Evolutionary conservation across 2,113 vertebrate species (phyloP).

Genomic region (Egretta garzetta): DNA sequence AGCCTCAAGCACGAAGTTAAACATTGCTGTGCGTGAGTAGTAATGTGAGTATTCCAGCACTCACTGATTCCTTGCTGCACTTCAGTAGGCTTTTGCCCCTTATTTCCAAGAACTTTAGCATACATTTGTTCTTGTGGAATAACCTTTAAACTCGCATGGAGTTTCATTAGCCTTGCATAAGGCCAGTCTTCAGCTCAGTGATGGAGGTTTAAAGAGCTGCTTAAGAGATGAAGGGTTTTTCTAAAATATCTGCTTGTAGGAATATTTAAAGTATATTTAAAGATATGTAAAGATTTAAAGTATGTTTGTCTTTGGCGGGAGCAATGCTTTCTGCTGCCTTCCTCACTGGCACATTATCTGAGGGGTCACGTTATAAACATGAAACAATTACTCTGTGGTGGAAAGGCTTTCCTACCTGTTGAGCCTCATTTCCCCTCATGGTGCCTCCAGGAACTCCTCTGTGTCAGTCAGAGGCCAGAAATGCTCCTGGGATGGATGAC

Average conservation of each 20-base stretch:
- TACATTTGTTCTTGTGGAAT: background rate
- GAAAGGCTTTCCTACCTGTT: background rate
- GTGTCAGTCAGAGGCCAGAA: background rate
- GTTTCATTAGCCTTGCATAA: background rate
- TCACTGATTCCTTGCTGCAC: background rate
- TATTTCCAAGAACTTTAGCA: background rate
- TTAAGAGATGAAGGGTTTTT: background rate
- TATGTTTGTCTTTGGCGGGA: background rate
- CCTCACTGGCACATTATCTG: background rate
- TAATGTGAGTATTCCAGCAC: background rate
- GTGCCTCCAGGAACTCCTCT: background rate
- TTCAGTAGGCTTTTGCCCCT: background rate
- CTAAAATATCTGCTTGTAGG: background rate
- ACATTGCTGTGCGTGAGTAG: background rate
- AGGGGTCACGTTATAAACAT: accelerated
- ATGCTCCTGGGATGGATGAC: background rate
- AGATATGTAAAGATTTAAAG: background rate
- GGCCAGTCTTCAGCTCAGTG: background rate
- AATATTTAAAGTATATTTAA: background rate
- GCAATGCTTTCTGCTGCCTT: background rate
- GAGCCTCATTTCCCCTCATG: background rate
- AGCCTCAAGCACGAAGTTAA: background rate
- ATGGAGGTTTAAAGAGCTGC: background rate
- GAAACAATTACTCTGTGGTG: background rate
- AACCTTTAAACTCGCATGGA: background rate